A percentile compares a stretch with the other conserved stretches of the same genome.
phyloP scores from a whole-genome alignment of 2,888 invertebrate species.

The Notocelia uddmanniana region DNA sequence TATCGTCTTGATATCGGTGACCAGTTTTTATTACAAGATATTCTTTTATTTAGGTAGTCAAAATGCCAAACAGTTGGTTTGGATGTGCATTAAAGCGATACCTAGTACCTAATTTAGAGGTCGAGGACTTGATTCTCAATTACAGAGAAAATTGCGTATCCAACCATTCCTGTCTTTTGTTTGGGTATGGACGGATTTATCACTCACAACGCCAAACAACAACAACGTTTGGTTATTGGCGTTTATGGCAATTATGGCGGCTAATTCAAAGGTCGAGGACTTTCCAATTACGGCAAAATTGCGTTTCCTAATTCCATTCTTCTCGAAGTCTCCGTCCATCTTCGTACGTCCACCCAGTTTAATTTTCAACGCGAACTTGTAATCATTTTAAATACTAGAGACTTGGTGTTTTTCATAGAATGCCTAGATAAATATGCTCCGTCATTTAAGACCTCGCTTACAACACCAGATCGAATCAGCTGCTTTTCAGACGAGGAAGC shows the following conservation, averaged over 20 bases:
- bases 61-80: background rate
- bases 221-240: too few species aligned
- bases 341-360: background rate
- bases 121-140: too few species aligned
- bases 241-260: background rate
- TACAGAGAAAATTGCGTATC: too few species aligned
- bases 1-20: background rate
- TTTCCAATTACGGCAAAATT: conserved; percentile 13
- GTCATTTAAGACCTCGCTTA: conserved; percentile 10
- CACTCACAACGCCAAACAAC: too few species aligned
- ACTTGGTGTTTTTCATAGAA: background rate
- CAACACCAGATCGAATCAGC: conserved; percentile 26
- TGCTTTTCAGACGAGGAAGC: conserved; percentile 18
- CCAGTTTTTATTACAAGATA: background rate
- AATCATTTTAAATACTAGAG: background rate
- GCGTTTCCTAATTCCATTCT: background rate
- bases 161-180: too few species aligned
- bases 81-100: background rate
- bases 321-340: background rate
- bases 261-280: conserved; percentile 20
- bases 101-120: too few species aligned
- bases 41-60: background rate
- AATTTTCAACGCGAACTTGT: background rate
- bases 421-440: background rate
- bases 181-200: too few species aligned